Evolutionary conservation across 2,113 vertebrate species (phyloP).

Genomic region (Saccopteryx bilineata): DNA sequence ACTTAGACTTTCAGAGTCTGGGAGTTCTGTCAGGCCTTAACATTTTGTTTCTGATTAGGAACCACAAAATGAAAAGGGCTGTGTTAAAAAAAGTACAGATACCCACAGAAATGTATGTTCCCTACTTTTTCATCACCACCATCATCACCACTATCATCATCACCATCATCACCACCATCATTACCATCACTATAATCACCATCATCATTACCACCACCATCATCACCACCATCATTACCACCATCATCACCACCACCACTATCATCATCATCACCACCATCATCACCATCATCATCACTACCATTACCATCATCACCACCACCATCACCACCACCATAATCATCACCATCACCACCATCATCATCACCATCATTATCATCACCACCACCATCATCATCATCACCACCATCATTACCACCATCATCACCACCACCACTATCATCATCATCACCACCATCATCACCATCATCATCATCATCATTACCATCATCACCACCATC

Average conservation of each 20-base stretch:
- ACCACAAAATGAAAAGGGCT: background rate
- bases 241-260: rapidly evolving
- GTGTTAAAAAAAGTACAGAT: background rate
- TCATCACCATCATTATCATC: rapidly evolving
- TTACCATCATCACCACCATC: rapidly evolving
- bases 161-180: background rate
- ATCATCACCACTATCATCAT: rapidly evolving
- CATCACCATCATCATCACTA: rapidly evolving
- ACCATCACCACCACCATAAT: rapidly evolving
- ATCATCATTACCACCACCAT: rapidly evolving
- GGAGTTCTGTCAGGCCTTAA: background rate
- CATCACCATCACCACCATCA: background rate
- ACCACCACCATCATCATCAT: rapidly evolving
- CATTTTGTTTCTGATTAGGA: slow-evolving; percentile 65
- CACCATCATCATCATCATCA: background rate
- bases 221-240: rapidly evolving
- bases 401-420: rapidly evolving
- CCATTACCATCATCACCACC: background rate
- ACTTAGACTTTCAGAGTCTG: slow-evolving; percentile 17
- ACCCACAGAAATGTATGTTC: background rate
- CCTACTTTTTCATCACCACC: background rate
- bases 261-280: rapidly evolving
- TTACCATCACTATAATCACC: rapidly evolving
- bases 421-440: rapidly evolving
- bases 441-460: rapidly evolving